A percentile compares a stretch with the other conserved stretches of the same genome.
Evolutionary conservation across 2,797 vertebrate species (phyloP).

Genomic region (Balearica regulorum): DNA sequence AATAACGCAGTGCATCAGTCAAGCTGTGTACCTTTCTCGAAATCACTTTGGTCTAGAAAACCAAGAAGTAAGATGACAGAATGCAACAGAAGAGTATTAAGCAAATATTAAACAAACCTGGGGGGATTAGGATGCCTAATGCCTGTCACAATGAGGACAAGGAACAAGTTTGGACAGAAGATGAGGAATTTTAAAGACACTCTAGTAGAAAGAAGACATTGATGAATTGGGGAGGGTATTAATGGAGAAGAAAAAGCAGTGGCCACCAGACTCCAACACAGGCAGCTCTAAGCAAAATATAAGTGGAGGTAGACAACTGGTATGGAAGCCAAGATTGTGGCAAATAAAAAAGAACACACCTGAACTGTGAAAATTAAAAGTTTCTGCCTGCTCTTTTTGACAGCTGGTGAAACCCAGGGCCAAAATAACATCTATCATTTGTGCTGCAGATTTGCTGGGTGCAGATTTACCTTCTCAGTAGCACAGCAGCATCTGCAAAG

Average conservation of each 20-base stretch:
- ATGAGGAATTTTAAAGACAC: neutral
- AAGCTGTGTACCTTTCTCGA: neutral
- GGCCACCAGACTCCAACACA: neutral
- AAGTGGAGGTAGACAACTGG: neutral
- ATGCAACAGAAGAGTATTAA: neutral
- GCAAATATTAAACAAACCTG: neutral
- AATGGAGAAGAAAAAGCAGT: neutral
- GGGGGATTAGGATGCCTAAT: neutral
- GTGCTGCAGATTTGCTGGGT: neutral
- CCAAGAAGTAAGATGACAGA: neutral
- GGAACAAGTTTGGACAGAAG: neutral
- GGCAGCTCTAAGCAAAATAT: neutral
- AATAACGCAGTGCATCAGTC: neutral
- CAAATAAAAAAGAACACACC: neutral
- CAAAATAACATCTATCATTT: neutral
- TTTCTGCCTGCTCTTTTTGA: neutral
- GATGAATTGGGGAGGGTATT: neutral
- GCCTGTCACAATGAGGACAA: neutral
- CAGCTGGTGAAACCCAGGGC: neutral
- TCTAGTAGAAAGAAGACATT: fast-evolving
- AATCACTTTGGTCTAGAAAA: neutral
- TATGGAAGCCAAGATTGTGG: neutral
- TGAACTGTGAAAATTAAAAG: neutral
- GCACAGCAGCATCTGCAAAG: neutral
- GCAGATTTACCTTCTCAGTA: neutral